phyloP scores from a whole-genome alignment of 2,797 vertebrate genomes.

The Mormyrops boulengeri region DNA sequence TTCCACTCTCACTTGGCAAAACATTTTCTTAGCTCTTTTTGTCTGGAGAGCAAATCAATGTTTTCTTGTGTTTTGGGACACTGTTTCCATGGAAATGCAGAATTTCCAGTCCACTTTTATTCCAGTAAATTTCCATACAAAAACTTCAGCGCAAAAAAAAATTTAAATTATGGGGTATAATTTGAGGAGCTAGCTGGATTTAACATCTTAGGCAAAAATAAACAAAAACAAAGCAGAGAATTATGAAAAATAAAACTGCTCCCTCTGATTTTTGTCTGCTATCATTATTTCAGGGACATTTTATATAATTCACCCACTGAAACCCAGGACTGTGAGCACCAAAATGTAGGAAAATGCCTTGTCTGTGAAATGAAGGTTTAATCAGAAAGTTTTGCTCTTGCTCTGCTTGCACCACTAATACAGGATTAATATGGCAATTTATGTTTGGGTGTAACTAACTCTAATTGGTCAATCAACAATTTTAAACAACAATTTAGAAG shows the following conservation, averaged over 20 bases:
- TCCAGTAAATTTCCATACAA: conserved; percentile 50
- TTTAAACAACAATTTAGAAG: background rate
- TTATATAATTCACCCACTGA: background rate
- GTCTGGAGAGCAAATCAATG: conserved; percentile 43
- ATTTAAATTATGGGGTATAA: background rate
- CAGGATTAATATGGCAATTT: background rate
- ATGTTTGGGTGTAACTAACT: background rate
- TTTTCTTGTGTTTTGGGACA: conserved; percentile 60
- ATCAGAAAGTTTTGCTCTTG: background rate
- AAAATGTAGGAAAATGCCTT: background rate
- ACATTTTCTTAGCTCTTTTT: conserved; percentile 46
- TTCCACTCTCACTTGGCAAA: conserved; percentile 55
- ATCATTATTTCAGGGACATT: background rate
- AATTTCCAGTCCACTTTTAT: conserved; percentile 55
- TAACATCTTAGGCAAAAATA: background rate
- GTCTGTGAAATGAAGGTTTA: background rate
- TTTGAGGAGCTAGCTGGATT: background rate
- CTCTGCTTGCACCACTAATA: background rate
- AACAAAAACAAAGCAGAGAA: background rate
- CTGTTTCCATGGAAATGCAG: conserved; percentile 51
- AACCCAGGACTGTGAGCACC: background rate
- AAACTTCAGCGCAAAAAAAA: background rate
- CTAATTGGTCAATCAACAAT: background rate
- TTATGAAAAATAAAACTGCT: background rate
- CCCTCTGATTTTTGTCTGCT: background rate